These are phyloP conservation scores for Osedax fenrisi DNA, from an alignment of 2,888 invertebrate species.

Conservation along the genomic window DNA sequence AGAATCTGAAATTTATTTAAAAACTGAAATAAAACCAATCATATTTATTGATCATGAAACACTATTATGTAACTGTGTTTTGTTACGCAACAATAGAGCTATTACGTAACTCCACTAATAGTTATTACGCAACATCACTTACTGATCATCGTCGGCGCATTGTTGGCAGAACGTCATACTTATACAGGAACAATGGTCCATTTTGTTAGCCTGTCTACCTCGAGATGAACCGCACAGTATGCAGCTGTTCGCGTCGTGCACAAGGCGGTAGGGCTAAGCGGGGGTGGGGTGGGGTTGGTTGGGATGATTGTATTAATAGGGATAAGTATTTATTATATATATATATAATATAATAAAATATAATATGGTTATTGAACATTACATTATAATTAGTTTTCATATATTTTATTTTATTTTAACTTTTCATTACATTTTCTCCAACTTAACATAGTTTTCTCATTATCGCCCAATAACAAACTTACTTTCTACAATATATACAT, in stretches of 20 bases:
- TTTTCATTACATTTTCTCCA: not conserved
- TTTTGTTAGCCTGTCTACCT: slow-evolving; percentile 44
- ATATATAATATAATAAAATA: not conserved
- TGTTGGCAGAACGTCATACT: slow-evolving; percentile 44
- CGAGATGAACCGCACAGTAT: slow-evolving; percentile 46
- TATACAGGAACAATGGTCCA: slow-evolving; percentile 46
- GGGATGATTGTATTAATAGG: not conserved
- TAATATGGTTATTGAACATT: not conserved
- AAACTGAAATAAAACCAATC: no score
- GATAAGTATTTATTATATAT: not conserved
- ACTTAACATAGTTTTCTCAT: not conserved
- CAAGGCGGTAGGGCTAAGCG: slow-evolving; percentile 47
- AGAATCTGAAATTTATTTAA: no score
- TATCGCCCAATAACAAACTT: no score
- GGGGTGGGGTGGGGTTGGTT: no score
- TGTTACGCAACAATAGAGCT: no score
- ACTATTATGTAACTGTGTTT: no score
- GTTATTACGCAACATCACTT: slow-evolving; percentile 31
- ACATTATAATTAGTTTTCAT: not conserved
- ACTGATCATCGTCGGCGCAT: slow-evolving; percentile 45
- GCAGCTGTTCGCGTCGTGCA: slow-evolving; percentile 46
- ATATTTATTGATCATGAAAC: no score
- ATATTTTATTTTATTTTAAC: not conserved
- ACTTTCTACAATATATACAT: no score
- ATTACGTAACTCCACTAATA: no score